A percentile compares a stretch with the other conserved stretches of the same genome.
These are phyloP conservation scores for Rattus rattus DNA, from an alignment of 2,113 vertebrate genomes.

Conservation along the genomic window DNA sequence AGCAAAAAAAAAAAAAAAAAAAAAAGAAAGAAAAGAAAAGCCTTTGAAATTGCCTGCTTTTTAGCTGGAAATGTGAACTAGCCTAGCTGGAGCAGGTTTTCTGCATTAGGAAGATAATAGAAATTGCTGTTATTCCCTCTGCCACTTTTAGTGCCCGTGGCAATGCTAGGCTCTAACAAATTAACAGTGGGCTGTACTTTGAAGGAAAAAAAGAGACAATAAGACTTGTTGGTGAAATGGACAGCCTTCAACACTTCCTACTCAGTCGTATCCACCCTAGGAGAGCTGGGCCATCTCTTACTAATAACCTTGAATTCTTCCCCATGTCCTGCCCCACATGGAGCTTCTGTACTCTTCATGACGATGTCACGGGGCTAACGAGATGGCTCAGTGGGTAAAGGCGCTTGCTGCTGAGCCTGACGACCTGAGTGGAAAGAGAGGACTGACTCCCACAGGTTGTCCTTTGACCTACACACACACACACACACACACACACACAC, in stretches of 20 bases:
- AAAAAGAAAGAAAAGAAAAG: constrained; percentile 42
- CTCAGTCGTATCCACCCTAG: not conserved
- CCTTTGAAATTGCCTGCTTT: constrained; percentile 79
- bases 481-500: not conserved
- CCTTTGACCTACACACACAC: too few species aligned
- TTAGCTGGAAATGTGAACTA: constrained; percentile 30
- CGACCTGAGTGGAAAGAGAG: not conserved
- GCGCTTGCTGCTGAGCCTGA: too few species aligned
- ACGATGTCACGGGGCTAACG: not conserved
- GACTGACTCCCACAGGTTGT: not conserved
- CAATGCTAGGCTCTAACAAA: not conserved
- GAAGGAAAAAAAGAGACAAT: constrained; percentile 38
- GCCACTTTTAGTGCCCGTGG: not conserved
- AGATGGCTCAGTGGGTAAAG: not conserved
- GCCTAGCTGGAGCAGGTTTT: not conserved
- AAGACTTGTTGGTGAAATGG: constrained; percentile 45
- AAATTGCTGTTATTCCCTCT: not conserved
- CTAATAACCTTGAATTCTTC: not conserved
- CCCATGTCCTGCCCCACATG: not conserved
- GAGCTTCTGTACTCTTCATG: not conserved
- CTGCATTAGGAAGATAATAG: constrained; percentile 56
- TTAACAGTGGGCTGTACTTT: not conserved
- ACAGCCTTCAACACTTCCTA: not conserved
- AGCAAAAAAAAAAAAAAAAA: not conserved
- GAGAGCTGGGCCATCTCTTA: not conserved